A percentile compares a stretch with the other conserved stretches of the same genome.
These are phyloP conservation scores for Anas platyrhynchos DNA, from an alignment of 2,113 vertebrate genomes.

Conservation along the genomic window DNA sequence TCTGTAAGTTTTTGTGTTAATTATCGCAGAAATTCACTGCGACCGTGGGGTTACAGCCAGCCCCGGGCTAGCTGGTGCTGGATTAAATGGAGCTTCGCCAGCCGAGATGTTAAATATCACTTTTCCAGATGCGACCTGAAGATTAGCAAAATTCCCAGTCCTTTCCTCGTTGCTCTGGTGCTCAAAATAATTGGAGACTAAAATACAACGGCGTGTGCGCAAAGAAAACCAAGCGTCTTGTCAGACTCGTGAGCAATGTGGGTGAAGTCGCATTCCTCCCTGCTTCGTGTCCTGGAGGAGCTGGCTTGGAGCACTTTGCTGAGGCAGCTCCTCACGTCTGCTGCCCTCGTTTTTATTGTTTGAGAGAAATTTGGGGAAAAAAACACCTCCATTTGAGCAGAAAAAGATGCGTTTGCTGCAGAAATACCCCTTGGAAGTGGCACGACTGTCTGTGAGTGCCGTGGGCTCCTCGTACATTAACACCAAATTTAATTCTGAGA, in stretches of 20 bases:
- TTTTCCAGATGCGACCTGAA: background rate
- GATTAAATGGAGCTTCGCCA: background rate
- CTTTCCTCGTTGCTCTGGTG: background rate
- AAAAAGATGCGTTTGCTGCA: background rate
- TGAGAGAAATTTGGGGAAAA: background rate
- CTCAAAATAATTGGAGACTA: background rate
- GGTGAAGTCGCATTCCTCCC: background rate
- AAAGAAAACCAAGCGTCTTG: background rate
- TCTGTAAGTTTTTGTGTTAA: background rate
- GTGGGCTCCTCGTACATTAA: background rate
- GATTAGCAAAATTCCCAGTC: background rate
- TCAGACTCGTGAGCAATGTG: background rate
- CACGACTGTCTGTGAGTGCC: background rate
- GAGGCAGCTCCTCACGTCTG: background rate
- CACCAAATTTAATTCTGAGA: constrained; percentile 1
- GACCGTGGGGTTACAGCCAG: background rate
- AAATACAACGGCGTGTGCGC: background rate
- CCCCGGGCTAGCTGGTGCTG: background rate
- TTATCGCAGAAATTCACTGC: background rate
- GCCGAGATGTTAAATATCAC: background rate
- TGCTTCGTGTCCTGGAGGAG: background rate
- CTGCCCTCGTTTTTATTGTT: background rate
- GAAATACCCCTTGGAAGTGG: background rate
- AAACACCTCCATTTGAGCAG: background rate
- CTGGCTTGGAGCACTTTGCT: background rate